These are phyloP conservation scores for Parambassis ranga DNA, from an alignment of 2,797 vertebrate species.

Conservation along the genomic window DNA sequence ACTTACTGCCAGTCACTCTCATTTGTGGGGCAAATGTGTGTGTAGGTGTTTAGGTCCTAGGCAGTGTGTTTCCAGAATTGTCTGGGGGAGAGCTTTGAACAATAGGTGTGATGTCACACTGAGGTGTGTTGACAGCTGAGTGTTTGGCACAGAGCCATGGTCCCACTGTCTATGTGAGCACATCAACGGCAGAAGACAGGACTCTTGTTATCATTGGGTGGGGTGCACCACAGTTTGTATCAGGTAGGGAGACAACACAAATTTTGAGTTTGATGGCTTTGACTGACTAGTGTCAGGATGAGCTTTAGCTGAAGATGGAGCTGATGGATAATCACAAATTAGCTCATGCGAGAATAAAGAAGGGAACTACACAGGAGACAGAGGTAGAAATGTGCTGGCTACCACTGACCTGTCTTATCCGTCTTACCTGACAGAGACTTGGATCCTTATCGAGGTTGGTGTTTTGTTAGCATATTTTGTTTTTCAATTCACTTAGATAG, in stretches of 20 bases:
- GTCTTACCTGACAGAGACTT: conserved; percentile 2
- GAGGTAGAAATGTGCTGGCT: conserved; percentile 61
- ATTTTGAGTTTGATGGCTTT: background rate
- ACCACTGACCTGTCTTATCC: conserved; percentile 51
- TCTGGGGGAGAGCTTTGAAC: conserved; percentile 63
- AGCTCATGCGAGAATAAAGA: background rate
- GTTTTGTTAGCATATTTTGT: background rate
- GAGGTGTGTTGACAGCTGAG: conserved; percentile 32
- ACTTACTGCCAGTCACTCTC: no score
- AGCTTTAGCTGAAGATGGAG: background rate
- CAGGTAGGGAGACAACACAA: conserved; percentile 41
- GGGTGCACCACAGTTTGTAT: conserved; percentile 29
- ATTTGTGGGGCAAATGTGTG: background rate
- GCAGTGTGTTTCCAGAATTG: conserved; percentile 64
- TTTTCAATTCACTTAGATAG: background rate
- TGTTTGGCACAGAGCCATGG: conserved; percentile 29
- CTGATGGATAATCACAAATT: background rate
- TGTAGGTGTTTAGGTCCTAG: background rate
- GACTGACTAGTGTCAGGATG: background rate
- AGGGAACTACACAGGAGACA: background rate
- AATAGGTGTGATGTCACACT: conserved; percentile 54
- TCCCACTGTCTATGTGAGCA: conserved; percentile 26
- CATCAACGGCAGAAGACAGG: conserved; percentile 39
- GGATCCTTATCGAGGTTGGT: conserved; percentile 53
- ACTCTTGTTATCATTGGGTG: conserved; percentile 25